Evolutionary conservation across 2,797 vertebrate genomes (phyloP).

Genomic region (Urophycis tenuis): DNA sequence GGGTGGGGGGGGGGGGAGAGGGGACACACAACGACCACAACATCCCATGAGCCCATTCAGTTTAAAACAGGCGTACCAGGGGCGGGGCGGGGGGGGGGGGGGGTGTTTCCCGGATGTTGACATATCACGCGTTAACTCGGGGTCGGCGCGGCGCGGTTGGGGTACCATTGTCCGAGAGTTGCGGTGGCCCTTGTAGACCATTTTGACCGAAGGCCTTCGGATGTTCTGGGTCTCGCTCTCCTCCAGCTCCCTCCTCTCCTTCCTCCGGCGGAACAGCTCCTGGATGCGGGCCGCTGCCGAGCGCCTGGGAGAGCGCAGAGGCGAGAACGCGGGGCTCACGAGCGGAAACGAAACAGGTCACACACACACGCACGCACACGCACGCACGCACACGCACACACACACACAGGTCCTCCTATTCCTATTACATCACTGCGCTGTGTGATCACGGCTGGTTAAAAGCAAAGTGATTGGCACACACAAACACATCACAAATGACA

Average conservation of each 20-base stretch:
- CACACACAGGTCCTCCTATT: not conserved
- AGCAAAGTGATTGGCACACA: not conserved
- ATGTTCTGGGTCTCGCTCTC: conserved; percentile 93
- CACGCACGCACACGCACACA: too few species aligned
- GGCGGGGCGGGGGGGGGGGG: too few species aligned
- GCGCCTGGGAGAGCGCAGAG: conserved; percentile 65
- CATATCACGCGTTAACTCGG: not conserved
- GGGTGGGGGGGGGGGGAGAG: not conserved
- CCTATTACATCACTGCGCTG: not conserved
- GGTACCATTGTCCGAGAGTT: conserved; percentile 98
- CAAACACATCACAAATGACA: not conserved
- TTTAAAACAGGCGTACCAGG: not conserved
- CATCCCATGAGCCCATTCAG: not conserved
- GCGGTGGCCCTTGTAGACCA: conserved; percentile 96
- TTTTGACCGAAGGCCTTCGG: conserved; percentile 87
- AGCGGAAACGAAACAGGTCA: not conserved
- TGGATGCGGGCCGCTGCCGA: conserved; percentile 97
- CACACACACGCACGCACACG: not conserved
- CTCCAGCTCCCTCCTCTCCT: conserved; percentile 95
- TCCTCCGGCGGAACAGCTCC: conserved; percentile 93
- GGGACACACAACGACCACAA: not conserved
- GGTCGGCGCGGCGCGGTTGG: too few species aligned
- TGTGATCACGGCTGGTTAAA: not conserved
- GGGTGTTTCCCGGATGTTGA: too few species aligned
- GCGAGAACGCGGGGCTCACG: not conserved